These are phyloP conservation scores for Unio pictorum DNA, from an alignment of 2,888 invertebrate genomes.

Conservation along the genomic window DNA sequence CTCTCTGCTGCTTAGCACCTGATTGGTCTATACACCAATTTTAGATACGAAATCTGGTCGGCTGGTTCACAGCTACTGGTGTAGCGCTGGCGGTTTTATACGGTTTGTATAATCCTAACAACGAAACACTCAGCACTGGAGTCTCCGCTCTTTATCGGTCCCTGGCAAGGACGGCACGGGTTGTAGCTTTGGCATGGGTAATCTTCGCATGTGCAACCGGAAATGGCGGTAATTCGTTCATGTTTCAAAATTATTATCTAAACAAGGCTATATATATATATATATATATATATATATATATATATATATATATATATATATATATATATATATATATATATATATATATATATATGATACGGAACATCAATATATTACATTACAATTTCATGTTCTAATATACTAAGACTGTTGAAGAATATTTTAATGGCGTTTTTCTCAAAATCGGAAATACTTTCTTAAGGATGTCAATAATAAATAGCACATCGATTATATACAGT, in stretches of 20 bases:
- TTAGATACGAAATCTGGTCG: conserved; percentile 38
- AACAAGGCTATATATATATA: too few relatives aligned
- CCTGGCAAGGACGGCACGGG: conserved; percentile 73
- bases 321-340: too few relatives aligned
- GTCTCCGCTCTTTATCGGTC: conserved; percentile 69
- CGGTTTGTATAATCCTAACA: conserved; percentile 59
- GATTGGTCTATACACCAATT: conserved; percentile 1
- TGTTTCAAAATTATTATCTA: not conserved
- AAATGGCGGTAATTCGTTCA: conserved; percentile 69
- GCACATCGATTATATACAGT: too few relatives aligned
- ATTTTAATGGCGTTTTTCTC: too few relatives aligned
- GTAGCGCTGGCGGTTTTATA: conserved; percentile 61
- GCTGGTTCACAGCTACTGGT: conserved; percentile 61
- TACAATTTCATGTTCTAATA: too few relatives aligned
- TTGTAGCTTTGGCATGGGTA: conserved; percentile 73
- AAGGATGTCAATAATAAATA: too few relatives aligned
- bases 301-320: too few relatives aligned
- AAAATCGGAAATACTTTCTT: too few relatives aligned
- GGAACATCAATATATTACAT: not conserved
- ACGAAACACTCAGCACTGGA: conserved; percentile 43
- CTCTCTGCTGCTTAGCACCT: too few relatives aligned
- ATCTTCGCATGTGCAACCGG: conserved; percentile 74
- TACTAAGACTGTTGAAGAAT: too few relatives aligned
- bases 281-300: too few relatives aligned
- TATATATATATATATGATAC: too few relatives aligned